Conservation (phyloP, 2,113 vertebrate species). For the Romanogobio albipinnatus region DNA sequence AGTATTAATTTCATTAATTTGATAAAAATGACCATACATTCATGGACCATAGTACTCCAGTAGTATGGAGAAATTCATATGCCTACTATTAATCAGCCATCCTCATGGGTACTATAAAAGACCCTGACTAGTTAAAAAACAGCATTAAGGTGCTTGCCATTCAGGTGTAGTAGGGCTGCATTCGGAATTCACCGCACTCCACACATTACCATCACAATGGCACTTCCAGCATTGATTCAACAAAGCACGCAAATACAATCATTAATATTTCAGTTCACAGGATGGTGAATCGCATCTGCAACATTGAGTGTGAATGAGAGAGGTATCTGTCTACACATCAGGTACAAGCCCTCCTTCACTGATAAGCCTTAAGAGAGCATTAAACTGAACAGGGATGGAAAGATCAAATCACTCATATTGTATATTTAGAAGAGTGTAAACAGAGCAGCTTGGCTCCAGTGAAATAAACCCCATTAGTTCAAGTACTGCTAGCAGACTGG, state of each 20-base stretch:
- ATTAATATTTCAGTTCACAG: constrained; percentile 42
- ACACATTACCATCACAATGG: background rate
- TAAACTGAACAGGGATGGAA: background rate
- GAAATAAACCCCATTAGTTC: constrained; percentile 14
- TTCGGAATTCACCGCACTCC: constrained; percentile 23
- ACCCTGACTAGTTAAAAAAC: background rate
- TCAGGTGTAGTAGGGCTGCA: background rate
- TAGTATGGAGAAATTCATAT: background rate
- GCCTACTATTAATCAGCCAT: background rate
- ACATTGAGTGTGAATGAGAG: background rate
- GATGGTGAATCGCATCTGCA: background rate
- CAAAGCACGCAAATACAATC: constrained; percentile 12
- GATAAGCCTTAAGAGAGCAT: constrained; percentile 18
- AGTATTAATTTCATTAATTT: background rate
- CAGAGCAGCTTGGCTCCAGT: constrained; percentile 11
- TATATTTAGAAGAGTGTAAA: constrained; percentile 30
- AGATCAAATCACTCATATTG: constrained; percentile 25
- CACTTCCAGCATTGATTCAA: constrained; percentile 8
- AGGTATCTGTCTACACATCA: constrained; percentile 8
- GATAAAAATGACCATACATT: too few relatives aligned
- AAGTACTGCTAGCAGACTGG: background rate
- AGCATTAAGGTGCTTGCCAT: constrained; percentile 13
- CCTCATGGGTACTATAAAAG: background rate
- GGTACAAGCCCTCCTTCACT: constrained; percentile 2
- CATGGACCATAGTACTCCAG: background rate